These are phyloP conservation scores for Orussus abietinus DNA, from an alignment of 1,140 invertebrate genomes.

Conservation along the genomic window DNA sequence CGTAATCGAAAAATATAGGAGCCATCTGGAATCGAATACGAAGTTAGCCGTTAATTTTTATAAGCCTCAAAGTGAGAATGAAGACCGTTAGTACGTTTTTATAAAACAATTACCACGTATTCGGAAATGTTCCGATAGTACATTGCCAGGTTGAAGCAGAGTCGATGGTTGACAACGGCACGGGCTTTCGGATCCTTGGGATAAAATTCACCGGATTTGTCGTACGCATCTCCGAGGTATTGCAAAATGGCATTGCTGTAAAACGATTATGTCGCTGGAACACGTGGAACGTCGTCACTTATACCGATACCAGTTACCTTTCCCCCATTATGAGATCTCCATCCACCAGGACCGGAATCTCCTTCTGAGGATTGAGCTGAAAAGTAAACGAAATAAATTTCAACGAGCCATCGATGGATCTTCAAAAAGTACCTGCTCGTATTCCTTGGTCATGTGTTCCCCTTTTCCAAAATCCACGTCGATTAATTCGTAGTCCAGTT, in stretches of 20 bases:
- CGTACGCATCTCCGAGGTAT: constrained; percentile 73
- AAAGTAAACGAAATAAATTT: constrained; percentile 20
- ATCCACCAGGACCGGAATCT: constrained; percentile 73
- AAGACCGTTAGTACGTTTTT: not conserved
- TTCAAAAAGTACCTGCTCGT: constrained; percentile 57
- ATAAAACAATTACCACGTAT: constrained; percentile 56
- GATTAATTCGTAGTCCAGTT: constrained; percentile 62
- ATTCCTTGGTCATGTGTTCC: constrained; percentile 69
- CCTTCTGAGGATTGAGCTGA: constrained; percentile 75
- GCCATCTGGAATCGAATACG: constrained; percentile 53
- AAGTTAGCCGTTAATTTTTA: constrained; percentile 8
- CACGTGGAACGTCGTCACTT: too few species aligned
- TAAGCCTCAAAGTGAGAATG: not conserved
- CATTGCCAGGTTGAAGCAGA: constrained; percentile 71
- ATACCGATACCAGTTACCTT: constrained; percentile 48
- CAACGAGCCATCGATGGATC: constrained; percentile 8
- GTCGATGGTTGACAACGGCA: constrained; percentile 69
- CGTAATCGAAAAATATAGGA: constrained; percentile 71
- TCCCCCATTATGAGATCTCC: constrained; percentile 68
- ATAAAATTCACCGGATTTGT: constrained; percentile 61
- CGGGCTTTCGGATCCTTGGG: constrained; percentile 64
- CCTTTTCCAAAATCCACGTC: constrained; percentile 65
- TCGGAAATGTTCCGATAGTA: constrained; percentile 70
- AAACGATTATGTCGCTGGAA: too few species aligned
- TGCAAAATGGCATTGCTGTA: constrained; percentile 69